Percentiles rank a stretch among this genome's conserved stretches.
These are phyloP conservation scores for Girardinus metallicus DNA, from an alignment of 2,797 vertebrate genomes.

Conservation along the genomic window DNA sequence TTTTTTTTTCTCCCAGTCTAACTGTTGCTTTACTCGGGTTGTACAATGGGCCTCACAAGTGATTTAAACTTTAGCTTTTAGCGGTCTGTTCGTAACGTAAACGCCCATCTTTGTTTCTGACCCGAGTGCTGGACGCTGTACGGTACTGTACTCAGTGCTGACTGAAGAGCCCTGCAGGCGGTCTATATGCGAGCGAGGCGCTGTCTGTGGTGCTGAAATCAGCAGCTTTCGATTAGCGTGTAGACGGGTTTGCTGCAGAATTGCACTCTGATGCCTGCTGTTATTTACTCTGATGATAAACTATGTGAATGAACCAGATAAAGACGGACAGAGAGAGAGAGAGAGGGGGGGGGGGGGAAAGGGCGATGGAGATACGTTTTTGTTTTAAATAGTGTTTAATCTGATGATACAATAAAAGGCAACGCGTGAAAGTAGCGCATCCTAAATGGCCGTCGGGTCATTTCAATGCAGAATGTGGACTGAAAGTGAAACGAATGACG, in stretches of 20 bases:
- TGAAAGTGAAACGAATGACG: neutral
- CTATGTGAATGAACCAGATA: slow-evolving; percentile 11
- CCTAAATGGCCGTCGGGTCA: neutral
- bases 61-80: neutral
- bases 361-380: slow-evolving; percentile 13
- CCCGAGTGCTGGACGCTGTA: slow-evolving; percentile 14
- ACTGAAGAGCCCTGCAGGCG: slow-evolving; percentile 38
- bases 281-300: neutral
- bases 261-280: neutral
- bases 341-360: neutral
- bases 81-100: slow-evolving; percentile 10
- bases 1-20: neutral
- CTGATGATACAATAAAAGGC: neutral
- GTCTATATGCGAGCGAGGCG: slow-evolving; percentile 28
- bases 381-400: neutral
- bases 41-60: neutral
- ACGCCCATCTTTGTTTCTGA: slow-evolving; percentile 49
- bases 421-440: neutral
- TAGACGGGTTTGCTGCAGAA: slow-evolving; percentile 4
- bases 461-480: neutral
- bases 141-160: slow-evolving; percentile 34
- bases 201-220: slow-evolving; percentile 78
- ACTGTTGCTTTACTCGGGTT: neutral
- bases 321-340: slow-evolving; percentile 17
- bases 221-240: neutral